Evolutionary conservation across 2,113 vertebrate genomes (phyloP).

Genomic region (Vimba vimba): DNA sequence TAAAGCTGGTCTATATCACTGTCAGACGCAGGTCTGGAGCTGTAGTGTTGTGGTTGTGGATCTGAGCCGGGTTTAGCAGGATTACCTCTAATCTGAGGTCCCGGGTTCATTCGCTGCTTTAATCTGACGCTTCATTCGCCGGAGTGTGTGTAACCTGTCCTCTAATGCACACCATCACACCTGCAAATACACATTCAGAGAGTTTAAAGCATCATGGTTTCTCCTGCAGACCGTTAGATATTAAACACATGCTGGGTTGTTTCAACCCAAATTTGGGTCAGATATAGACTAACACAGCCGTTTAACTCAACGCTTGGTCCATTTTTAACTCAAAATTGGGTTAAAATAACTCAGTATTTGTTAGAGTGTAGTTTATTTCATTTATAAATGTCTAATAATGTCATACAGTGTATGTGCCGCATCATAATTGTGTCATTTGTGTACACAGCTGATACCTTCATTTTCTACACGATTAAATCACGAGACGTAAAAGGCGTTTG

Average conservation of each 20-base stretch:
- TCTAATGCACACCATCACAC: not conserved
- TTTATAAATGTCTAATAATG: too few species aligned
- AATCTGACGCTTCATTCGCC: constrained; percentile 23
- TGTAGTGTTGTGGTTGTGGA: not conserved
- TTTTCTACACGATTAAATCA: not conserved
- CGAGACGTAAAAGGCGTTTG: not conserved
- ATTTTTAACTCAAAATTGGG: too few species aligned
- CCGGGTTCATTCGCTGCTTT: constrained; percentile 38
- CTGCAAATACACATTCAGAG: not conserved
- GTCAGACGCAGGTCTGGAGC: not conserved
- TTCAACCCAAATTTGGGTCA: too few species aligned
- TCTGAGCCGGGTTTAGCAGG: constrained; percentile 27
- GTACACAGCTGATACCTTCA: not conserved
- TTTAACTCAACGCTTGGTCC: too few species aligned
- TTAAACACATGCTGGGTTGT: too few species aligned
- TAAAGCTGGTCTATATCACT: not conserved
- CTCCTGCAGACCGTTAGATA: too few species aligned
- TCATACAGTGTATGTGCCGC: too few species aligned
- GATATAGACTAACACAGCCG: too few species aligned
- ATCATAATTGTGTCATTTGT: too few species aligned
- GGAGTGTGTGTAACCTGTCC: not conserved
- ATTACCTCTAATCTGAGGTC: constrained; percentile 56
- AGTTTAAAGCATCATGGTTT: too few species aligned
- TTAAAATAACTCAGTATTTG: too few species aligned
- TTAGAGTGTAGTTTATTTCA: too few species aligned